These are phyloP conservation scores for Drosophila niveifrons DNA, from an alignment of 2,888 invertebrate genomes.

Conservation along the genomic window DNA sequence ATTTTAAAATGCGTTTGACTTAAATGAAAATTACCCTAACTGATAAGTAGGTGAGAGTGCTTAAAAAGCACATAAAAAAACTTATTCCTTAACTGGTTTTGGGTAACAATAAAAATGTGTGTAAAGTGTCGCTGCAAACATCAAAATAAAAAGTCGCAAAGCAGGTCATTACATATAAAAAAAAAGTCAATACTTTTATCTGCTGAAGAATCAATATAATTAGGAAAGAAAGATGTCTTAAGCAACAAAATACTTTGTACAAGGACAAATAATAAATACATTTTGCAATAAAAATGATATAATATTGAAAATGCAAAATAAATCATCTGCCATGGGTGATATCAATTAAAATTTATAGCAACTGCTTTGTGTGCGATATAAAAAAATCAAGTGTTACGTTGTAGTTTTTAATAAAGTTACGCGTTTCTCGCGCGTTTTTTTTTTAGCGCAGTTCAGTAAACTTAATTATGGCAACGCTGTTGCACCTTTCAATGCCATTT, in stretches of 20 bases:
- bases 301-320: background rate
- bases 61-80: background rate
- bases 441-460: conserved; percentile 47
- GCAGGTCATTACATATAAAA: background rate
- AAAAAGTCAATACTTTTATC: background rate
- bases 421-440: conserved; percentile 46
- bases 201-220: background rate
- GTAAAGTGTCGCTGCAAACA: background rate
- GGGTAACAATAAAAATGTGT: background rate
- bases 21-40: background rate
- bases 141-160: background rate
- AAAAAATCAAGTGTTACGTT: conserved; percentile 15
- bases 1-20: background rate
- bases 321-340: conserved; percentile 7
- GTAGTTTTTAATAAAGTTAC: conserved; percentile 14
- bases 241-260: background rate
- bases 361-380: background rate
- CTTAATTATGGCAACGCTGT: conserved; percentile 15
- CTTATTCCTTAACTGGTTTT: background rate
- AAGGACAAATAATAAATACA: background rate
- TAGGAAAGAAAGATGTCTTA: background rate
- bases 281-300: background rate
- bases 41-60: background rate
- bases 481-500: conserved; percentile 46
- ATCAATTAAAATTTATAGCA: conserved; percentile 10